Evolutionary conservation across 2,113 vertebrate genomes (phyloP).

Genomic region (Hydropotes inermis): DNA sequence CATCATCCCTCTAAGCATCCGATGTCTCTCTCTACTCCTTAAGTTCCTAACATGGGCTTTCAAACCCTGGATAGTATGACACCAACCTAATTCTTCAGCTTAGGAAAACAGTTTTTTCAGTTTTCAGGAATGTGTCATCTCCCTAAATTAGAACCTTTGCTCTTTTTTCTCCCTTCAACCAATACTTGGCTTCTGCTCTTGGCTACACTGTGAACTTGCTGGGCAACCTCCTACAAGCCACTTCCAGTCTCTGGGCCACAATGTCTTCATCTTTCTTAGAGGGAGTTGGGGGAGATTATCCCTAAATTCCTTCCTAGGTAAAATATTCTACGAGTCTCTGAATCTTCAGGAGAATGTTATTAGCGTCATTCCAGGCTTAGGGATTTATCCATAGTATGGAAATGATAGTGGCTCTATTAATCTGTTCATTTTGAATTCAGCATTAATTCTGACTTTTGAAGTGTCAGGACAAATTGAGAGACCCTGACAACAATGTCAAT

Average conservation of each 20-base stretch:
- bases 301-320: constrained; percentile 13
- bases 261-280: background rate
- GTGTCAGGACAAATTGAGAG: background rate
- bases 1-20: background rate
- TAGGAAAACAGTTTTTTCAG: background rate
- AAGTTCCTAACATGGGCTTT: background rate
- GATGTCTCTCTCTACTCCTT: background rate
- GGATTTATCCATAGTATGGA: background rate
- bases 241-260: constrained; percentile 27
- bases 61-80: background rate
- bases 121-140: background rate
- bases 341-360: constrained; percentile 51
- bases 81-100: background rate
- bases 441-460: constrained; percentile 1
- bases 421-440: background rate
- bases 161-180: background rate
- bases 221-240: background rate
- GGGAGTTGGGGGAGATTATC: background rate
- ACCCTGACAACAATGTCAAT: background rate
- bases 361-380: constrained; percentile 58
- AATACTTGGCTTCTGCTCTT: background rate
- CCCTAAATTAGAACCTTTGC: background rate
- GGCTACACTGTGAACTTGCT: background rate
- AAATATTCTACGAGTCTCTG: constrained; percentile 39
- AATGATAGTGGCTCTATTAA: background rate